These are phyloP conservation scores for Drosophila histrio DNA, from an alignment of 2,888 invertebrate species.

Conservation along the genomic window DNA sequence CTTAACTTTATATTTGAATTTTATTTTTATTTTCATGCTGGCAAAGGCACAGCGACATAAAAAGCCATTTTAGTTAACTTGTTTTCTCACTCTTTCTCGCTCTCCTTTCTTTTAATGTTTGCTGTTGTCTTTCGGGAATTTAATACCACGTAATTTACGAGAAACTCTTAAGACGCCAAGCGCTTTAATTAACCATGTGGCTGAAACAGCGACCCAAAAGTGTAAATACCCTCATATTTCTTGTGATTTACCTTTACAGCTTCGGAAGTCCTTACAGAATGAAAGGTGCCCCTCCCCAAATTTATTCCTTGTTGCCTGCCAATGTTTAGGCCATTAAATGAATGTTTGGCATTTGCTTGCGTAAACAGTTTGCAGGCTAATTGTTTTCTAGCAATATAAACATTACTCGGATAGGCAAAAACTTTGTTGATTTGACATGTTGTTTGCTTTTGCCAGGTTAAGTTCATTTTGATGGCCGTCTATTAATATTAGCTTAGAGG, in stretches of 20 bases:
- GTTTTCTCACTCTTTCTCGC: constrained; percentile 20
- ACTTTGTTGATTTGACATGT: constrained; percentile 36
- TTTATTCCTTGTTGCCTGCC: constrained; percentile 6
- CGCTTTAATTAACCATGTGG: constrained; percentile 80
- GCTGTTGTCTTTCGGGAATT: constrained; percentile 50
- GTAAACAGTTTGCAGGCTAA: constrained; percentile 57
- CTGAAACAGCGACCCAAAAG: constrained; percentile 77
- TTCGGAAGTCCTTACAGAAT: constrained; percentile 30
- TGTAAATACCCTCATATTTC: constrained; percentile 78
- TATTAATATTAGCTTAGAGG: constrained; percentile 43
- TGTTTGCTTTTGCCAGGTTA: constrained; percentile 28
- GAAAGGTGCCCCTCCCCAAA: neutral
- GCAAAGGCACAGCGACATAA: constrained; percentile 69
- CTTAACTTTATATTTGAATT: constrained; percentile 77
- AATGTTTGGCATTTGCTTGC: constrained; percentile 66
- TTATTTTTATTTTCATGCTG: constrained; percentile 76
- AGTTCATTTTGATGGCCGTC: constrained; percentile 47
- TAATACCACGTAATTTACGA: constrained; percentile 79
- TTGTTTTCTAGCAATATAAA: constrained; percentile 54
- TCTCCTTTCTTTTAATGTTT: constrained; percentile 1
- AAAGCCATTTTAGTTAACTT: constrained; percentile 74
- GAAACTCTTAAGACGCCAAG: constrained; percentile 75
- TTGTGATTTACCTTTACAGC: constrained; percentile 76
- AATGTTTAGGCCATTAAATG: constrained; percentile 61
- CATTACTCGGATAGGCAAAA: constrained; percentile 30